Conservation (phyloP, 1,140 invertebrate genomes). For the Drosophila trapezifrons region DNA sequence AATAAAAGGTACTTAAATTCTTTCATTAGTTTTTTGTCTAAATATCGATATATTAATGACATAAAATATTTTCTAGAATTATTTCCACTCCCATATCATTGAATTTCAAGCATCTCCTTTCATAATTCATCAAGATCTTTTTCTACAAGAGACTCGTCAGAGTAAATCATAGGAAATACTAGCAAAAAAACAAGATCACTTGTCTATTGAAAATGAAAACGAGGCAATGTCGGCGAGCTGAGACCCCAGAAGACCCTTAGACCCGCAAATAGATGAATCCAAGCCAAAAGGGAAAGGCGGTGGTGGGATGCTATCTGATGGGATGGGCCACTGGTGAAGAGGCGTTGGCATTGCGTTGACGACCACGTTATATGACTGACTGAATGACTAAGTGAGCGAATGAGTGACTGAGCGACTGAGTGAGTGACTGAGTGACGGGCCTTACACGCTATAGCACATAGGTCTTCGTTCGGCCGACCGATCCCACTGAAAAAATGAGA, state of each 20-base stretch:
- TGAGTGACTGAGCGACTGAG: conserved; percentile 29
- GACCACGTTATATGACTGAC: conserved; percentile 41
- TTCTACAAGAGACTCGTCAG: neutral
- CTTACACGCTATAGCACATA: conserved; percentile 14
- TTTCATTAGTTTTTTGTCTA: neutral
- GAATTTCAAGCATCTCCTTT: conserved; percentile 9
- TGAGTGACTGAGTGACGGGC: conserved; percentile 29
- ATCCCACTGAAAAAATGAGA: conserved; percentile 39
- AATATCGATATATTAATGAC: neutral
- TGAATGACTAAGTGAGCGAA: conserved; percentile 39
- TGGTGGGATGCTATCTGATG: conserved; percentile 14
- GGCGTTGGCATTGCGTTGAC: conserved; percentile 50
- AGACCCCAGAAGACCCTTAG: conserved; percentile 45
- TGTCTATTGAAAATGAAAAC: conserved; percentile 34
- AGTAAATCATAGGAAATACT: conserved; percentile 11
- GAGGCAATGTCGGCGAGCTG: conserved; percentile 28
- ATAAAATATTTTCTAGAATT: neutral
- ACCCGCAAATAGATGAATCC: conserved; percentile 40
- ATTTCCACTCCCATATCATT: neutral
- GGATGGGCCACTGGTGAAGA: conserved; percentile 34
- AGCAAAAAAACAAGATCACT: conserved; percentile 40
- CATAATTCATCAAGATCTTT: conserved; percentile 24
- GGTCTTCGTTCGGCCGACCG: conserved; percentile 3
- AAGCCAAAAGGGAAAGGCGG: conserved; percentile 26
- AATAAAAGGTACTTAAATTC: too few relatives aligned